Percentiles rank a stretch among this genome's conserved stretches.
Conservation (phyloP, 2,113 vertebrate genomes). For the Pteropus alecto region DNA sequence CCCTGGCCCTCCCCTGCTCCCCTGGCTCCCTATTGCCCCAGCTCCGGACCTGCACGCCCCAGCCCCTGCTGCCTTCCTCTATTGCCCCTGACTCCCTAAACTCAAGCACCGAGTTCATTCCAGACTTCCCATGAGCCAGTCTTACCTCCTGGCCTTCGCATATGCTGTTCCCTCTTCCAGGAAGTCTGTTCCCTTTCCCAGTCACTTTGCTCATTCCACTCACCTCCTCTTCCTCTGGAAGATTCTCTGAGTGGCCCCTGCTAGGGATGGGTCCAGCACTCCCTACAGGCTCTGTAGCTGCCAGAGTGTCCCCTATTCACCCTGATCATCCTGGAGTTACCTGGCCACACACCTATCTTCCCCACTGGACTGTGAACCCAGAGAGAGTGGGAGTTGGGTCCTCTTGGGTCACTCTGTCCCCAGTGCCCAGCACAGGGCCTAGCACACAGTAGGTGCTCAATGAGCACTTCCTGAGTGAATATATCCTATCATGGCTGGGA, state of each 20-base stretch:
- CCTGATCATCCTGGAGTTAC: neutral
- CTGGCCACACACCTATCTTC: neutral
- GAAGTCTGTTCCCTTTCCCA: neutral
- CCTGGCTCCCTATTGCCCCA: neutral
- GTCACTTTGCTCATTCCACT: neutral
- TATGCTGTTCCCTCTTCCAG: neutral
- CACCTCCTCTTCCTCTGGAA: neutral
- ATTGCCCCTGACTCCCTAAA: neutral
- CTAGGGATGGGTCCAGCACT: accelerated
- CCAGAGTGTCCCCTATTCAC: neutral
- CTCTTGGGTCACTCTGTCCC: neutral
- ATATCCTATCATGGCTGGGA: neutral
- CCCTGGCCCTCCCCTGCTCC: neutral
- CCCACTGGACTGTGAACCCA: neutral
- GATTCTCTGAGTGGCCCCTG: neutral
- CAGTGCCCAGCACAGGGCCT: neutral
- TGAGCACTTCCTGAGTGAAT: neutral
- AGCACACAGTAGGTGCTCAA: neutral
- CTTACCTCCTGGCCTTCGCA: neutral
- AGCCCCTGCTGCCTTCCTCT: neutral
- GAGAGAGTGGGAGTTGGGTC: neutral
- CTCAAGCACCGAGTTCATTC: neutral
- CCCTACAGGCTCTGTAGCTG: neutral
- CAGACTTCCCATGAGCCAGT: neutral
- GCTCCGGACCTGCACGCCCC: neutral